A percentile compares a stretch with the other conserved stretches of the same genome.
Conservation (phyloP, 1,140 invertebrate species). For the Oreohelix idahoensis region DNA sequence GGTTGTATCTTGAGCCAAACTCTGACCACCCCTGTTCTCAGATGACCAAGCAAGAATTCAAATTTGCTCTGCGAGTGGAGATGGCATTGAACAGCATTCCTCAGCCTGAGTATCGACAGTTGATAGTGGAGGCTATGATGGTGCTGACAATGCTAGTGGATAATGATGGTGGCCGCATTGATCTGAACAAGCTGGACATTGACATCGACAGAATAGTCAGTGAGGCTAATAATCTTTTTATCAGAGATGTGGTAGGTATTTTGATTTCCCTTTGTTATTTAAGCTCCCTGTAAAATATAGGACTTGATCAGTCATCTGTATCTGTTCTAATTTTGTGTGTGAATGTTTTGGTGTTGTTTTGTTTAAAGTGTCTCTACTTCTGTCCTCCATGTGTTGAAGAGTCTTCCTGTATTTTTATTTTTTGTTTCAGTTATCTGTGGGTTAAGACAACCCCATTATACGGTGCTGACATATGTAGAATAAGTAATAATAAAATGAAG, state of each 20-base stretch:
- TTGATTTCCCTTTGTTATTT: neutral
- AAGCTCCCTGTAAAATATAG: no score
- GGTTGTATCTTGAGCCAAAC: no score
- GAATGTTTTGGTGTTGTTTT: no score
- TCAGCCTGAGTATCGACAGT: constrained; percentile 97
- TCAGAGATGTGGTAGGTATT: constrained; percentile 90
- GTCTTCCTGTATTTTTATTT: no score
- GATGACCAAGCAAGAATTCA: constrained; percentile 98
- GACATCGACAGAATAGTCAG: constrained; percentile 94
- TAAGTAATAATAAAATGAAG: no score
- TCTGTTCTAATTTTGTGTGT: no score
- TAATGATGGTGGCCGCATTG: constrained; percentile 80
- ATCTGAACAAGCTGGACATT: constrained; percentile 80
- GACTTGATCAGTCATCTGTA: no score
- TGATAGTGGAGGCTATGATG: constrained; percentile 98
- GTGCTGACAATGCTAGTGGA: constrained; percentile 88
- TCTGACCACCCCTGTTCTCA: constrained; percentile 37
- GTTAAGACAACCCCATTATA: no score
- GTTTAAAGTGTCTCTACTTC: no score
- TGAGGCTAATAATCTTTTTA: constrained; percentile 93
- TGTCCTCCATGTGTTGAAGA: no score
- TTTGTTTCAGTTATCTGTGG: no score
- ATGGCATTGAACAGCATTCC: constrained; percentile 97
- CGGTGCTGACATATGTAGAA: no score
- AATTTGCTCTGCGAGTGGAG: constrained; percentile 98